Base-by-base conservation (phyloP, 2,797 vertebrate species). In the Numenius phaeopus region DNA sequence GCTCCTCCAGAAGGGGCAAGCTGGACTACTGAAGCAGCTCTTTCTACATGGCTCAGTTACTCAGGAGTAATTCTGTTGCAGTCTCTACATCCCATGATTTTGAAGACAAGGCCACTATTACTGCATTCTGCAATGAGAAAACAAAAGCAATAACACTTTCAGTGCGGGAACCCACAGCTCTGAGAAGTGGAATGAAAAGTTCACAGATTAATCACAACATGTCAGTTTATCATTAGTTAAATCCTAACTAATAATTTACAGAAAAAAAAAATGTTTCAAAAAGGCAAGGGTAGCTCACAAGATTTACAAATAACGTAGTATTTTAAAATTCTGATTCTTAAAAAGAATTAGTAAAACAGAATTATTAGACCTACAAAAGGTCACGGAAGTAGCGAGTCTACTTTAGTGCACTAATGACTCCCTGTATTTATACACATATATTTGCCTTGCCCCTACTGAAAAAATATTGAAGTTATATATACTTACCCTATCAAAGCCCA, bases 401-500 rank as follows among this genome's bases (percentile, higher is more conserved):
- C 71, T 84, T 77, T 6, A 61, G 10, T 7, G 59, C 32, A 24
- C 12, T 55, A 64, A 47, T 8, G 20, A 57, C 10, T 84, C 14
- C 30, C 32, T 62, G 22, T 18, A 87, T 67, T 71, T 62, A 59
- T 6, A 81, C 6, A 71, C 3, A 39, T 7, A 14, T 7, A 67
- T 21, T 39, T 85, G 69, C 34, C n/a, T 61, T 86, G 37, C n/a
- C 44, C 34, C 59, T 66, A 42, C 47, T 29, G 40, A 72, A 85
- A 88, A 66, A 89, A 65, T 39, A 77, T 3, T 14, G 9, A 87
- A 67, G 52, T 88, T 64, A 49, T 27, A 34, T 17, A 55, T 98
- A 98, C 99, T 99, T 98, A 99, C 99, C 99, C 99, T 99, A 98
- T 99, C 99, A 90, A 99, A 99, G 98, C 99, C 99, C 99, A 99